Base-by-base conservation (phyloP, 2,888 invertebrate species). In the Ametastegia equiseti region DNA sequence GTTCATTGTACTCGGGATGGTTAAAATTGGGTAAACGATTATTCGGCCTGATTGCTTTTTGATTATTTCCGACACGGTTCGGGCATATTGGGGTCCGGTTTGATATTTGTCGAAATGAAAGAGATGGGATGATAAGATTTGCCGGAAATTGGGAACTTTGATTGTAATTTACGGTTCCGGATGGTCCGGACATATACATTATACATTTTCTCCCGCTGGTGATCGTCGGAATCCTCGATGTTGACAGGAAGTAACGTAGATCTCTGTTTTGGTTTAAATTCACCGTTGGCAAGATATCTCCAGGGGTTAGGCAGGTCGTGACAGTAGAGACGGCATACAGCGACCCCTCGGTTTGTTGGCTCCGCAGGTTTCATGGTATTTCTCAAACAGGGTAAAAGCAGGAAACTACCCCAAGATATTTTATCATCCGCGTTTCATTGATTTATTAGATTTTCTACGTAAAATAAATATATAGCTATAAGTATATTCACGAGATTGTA, bases 11-110 rank as follows among this genome's bases (percentile, higher is more conserved):
- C 6, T n/a, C 2, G 57, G 57, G 45, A 23, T 23, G 27, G 30
- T 71, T 27, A 11, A 23, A 67, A 67, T 67, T 67, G 19, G 7
- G 4, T 13, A n/a, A 45, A 71, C 69, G 45, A 71, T 69, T 33
- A 27, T 27, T 45, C 15, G 6, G 15, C 23, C 5, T 47, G 19
- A 71, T 71, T 71, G 69, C 27, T 47, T 71, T 71, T 47, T 71
- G 69, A 71, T 71, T 71, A 71, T 71, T 71, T 71, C 69, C 69
- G 69, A 71, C 45, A 71, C 13, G 11, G 36, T 4, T 65, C 1
- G 36, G 39, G 2, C n/a, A n/a, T 1, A 9, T 13, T 15, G 19
- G 5, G n/a, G 7, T 15, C 6, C 15, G 60, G 5, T 60, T 60
- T 60, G 7, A 11, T 60, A 39, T 65, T 65, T 65, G 19, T 65